Conservation (phyloP, 92 coral and sea anemone genomes). For the Phenganax stokvisi region DNA sequence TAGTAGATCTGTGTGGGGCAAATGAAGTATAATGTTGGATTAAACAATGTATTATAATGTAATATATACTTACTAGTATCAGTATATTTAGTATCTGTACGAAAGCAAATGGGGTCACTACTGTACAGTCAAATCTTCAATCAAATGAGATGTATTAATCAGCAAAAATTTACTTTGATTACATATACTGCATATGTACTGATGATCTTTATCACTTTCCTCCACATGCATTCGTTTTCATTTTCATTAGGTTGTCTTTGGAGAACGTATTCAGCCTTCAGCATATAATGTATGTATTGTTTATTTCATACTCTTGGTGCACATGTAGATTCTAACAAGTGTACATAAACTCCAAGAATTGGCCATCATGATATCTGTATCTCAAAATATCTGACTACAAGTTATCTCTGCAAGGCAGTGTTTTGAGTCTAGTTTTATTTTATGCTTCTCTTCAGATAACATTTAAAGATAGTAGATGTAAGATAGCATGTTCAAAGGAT, state of each 20-base stretch:
- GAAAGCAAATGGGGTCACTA: background rate
- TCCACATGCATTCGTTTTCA: background rate
- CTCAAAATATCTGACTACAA: background rate
- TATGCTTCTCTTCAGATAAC: conserved; percentile 34
- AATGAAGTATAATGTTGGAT: too few relatives aligned
- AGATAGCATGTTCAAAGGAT: conserved; percentile 49
- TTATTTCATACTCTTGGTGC: background rate
- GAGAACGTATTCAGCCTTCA: conserved; percentile 85
- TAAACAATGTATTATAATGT: too few relatives aligned
- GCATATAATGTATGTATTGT: conserved; percentile 73
- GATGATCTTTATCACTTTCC: background rate
- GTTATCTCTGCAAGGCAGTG: background rate
- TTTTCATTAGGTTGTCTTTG: conserved; percentile 87
- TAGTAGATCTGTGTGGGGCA: too few relatives aligned
- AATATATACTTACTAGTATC: background rate
- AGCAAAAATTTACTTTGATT: background rate
- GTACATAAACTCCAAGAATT: too few relatives aligned
- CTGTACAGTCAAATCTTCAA: background rate
- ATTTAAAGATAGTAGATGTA: conserved; percentile 43
- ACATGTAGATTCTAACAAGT: too few relatives aligned
- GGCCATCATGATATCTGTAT: background rate
- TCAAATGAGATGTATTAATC: too few relatives aligned
- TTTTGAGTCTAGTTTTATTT: background rate
- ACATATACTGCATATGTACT: background rate
- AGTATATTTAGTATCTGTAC: background rate